Percentiles rank a stretch among this genome's conserved stretches.
Evolutionary conservation across 2,888 invertebrate genomes (phyloP).

Genomic region (Cephus sareptanus): DNA sequence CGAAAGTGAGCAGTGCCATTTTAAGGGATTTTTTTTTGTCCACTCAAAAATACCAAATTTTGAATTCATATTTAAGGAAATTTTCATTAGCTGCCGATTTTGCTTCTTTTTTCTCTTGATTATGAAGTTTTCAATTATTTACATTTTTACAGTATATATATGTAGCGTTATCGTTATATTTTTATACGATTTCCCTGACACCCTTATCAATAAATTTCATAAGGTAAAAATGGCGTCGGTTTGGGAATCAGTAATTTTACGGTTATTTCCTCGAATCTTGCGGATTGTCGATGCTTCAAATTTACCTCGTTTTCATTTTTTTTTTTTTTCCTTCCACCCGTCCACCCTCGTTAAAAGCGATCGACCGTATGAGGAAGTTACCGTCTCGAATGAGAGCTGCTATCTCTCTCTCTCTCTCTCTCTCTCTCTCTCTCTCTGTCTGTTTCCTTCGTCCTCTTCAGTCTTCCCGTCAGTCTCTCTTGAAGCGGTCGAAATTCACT

Average conservation of each 20-base stretch:
- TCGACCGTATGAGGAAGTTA: slow-evolving; percentile 24
- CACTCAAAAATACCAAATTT: neutral
- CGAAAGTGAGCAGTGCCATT: neutral
- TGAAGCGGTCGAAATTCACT: slow-evolving; percentile 1
- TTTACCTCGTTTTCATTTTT: slow-evolving; percentile 1
- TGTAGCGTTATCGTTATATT: no score
- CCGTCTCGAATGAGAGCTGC: slow-evolving; percentile 12
- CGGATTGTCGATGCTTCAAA: neutral
- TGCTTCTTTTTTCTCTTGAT: no score
- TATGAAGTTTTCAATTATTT: no score
- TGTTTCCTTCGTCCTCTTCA: slow-evolving; percentile 1
- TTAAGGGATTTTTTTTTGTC: neutral
- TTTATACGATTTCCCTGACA: neutral
- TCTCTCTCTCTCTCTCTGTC: slow-evolving; percentile 10
- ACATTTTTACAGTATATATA: no score
- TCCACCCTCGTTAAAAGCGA: slow-evolving; percentile 26
- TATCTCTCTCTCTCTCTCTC: slow-evolving; percentile 20
- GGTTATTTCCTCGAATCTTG: neutral
- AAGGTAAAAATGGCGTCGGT: neutral
- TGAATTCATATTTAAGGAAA: neutral
- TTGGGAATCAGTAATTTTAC: neutral
- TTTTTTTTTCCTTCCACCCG: neutral
- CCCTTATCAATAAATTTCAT: neutral
- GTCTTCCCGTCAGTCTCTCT: slow-evolving; percentile 19
- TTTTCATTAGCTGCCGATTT: neutral